Conservation (phyloP, 2,888 invertebrate species). For the Sarcophaga caerulescens region DNA sequence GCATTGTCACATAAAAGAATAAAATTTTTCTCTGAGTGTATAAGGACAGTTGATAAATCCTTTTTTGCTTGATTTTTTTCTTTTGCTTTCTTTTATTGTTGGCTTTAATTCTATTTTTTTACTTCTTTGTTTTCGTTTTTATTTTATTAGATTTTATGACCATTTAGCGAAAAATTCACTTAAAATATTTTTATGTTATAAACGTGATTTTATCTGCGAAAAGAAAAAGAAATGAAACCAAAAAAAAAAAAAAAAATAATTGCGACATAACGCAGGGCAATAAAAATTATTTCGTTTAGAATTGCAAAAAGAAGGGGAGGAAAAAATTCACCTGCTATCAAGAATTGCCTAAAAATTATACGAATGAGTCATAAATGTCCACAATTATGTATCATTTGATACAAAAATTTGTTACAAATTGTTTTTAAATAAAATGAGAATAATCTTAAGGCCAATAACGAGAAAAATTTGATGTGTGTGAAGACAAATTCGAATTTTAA, state of each 20-base stretch:
- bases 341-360: neutral
- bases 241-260: constrained; percentile 3
- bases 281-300: constrained; percentile 17
- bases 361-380: neutral
- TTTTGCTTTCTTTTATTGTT: neutral
- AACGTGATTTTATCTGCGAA: constrained; percentile 60
- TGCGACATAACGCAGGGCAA: constrained; percentile 31
- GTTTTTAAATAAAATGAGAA: too few relatives aligned
- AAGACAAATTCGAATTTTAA: too few relatives aligned
- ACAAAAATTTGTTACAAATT: neutral
- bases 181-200: constrained; percentile 56
- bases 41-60: neutral
- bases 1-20: too few relatives aligned
- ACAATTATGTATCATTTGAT: neutral
- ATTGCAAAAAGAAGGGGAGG: neutral
- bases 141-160: constrained; percentile 42
- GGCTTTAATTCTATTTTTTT: neutral
- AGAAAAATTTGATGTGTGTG: too few relatives aligned
- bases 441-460: too few relatives aligned
- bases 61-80: neutral
- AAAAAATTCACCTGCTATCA: neutral
- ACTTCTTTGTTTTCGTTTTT: neutral
- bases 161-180: constrained; percentile 24
- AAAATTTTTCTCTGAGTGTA: constrained; percentile 7
- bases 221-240: too few relatives aligned